Base-by-base conservation (phyloP, 2,888 invertebrate species). In the Pyrrhosoma nymphula region DNA sequence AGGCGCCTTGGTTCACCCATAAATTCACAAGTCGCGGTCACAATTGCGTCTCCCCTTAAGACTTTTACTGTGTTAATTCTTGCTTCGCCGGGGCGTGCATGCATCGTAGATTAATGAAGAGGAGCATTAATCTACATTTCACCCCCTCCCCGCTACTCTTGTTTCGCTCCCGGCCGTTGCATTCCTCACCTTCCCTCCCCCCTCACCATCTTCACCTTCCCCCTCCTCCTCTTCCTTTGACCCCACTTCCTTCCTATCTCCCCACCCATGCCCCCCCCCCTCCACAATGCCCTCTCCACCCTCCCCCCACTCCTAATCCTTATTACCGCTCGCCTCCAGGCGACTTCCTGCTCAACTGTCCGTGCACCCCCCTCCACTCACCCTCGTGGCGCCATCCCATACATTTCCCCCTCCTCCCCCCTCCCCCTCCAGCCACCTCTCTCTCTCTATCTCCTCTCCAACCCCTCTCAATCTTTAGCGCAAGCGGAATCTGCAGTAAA, bases 311-410 rank as follows among this genome's bases (percentile, higher is more conserved):
- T 56, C 47, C 93, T 47, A n/a, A 93, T 93, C 69, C 93, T 47
- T 47, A 93, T 69, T 93, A 69, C n/a, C 93, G 63, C 35, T 39
- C 56, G 47, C 93, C 63, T 75, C 69, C 69, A 18, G n/a, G 69
- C 93, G 47, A 93, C 93, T 93, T 93, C 69, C 93, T 69, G 69
- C 47, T 93, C 93, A 47, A 69, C 69, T 39, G 39, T 35, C 91
- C 93, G n/a, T 75, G 75, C n/a, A n/a, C 26, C 69, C 35, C 39
- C 39, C 91, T 69, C 23, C 39, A 23, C 63, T 6, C 63, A 39
- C 63, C 26, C 56, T 23, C 63, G 56, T 12, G 35, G 39, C 39
- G 20, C 39, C 39, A 23, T 39, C 63, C 63, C 18, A 60, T n/a
- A 56, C 6, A 23, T 10, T 3, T 39, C 26, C 89, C 20, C 63